phyloP scores from a whole-genome alignment of 2,888 invertebrate species.

The Hyposoter didymator region DNA sequence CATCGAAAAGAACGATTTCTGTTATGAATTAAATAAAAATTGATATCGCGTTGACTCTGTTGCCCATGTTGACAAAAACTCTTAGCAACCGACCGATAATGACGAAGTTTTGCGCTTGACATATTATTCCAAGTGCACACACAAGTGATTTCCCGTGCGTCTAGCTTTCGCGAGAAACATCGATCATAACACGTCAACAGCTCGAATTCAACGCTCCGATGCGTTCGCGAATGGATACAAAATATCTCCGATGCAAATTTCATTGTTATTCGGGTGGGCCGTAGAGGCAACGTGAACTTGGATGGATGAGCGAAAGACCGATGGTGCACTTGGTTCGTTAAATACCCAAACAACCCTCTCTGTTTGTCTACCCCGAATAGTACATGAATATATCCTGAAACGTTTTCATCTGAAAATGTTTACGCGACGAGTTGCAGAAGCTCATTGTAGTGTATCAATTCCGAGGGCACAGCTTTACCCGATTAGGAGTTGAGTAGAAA shows the following conservation, averaged over 20 bases:
- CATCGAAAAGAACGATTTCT: not conserved
- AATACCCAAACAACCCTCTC: conserved; percentile 8
- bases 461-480: not conserved
- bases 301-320: conserved; percentile 17
- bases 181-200: conserved; percentile 42
- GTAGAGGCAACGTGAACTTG: not conserved
- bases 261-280: not conserved
- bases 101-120: conserved; percentile 6
- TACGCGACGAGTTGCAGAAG: not conserved
- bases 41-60: not conserved
- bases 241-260: conserved; percentile 7
- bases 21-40: not conserved
- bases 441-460: not conserved
- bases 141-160: conserved; percentile 6
- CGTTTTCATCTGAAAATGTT: not conserved
- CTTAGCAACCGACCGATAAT: not conserved
- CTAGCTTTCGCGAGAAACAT: conserved; percentile 14
- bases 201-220: conserved; percentile 28
- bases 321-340: conserved; percentile 21
- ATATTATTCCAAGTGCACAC: conserved; percentile 9
- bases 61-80: not conserved
- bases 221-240: conserved; percentile 29
- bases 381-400: not conserved
- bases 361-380: conserved; percentile 10
- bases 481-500: not conserved